phyloP scores from a whole-genome alignment of 2,888 invertebrate genomes.

The Camptogramma bilineatum region DNA sequence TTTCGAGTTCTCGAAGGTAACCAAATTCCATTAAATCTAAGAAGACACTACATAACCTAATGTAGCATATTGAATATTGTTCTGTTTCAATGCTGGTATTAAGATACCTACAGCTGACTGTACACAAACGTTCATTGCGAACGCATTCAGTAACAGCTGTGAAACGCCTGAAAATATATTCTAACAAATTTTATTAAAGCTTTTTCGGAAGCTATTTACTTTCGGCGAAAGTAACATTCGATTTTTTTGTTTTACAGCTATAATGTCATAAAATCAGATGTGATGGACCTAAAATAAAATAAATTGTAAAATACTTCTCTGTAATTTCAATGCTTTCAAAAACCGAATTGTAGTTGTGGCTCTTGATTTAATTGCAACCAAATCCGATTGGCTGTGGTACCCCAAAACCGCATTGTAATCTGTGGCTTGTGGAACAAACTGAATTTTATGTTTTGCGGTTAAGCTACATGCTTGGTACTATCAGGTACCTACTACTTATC shows the following conservation, averaged over 20 bases:
- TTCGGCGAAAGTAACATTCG: too few relatives aligned
- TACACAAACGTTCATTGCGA: not conserved
- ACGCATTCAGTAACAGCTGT: not conserved
- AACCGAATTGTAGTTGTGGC: conserved; percentile 16
- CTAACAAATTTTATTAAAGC: not conserved
- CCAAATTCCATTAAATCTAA: too few relatives aligned
- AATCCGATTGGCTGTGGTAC: conserved; percentile 13
- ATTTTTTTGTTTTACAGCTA: not conserved
- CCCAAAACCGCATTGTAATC: conserved; percentile 12
- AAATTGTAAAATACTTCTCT: not conserved
- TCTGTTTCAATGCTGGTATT: too few relatives aligned
- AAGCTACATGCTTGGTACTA: not conserved
- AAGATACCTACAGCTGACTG: not conserved
- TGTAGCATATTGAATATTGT: too few relatives aligned
- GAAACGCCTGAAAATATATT: not conserved
- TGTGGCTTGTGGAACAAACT: conserved; percentile 9
- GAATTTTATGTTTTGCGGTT: conserved; percentile 7
- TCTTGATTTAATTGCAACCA: conserved; percentile 16
- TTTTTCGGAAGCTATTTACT: not conserved
- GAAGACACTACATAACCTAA: too few relatives aligned
- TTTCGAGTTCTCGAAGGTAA: too few relatives aligned
- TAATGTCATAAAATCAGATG: not conserved
- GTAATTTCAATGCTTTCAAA: conserved; percentile 2
- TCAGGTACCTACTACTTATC: too few relatives aligned
- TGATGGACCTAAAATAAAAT: not conserved